phyloP scores from a whole-genome alignment of 2,888 invertebrate species.

The Arge pagana region DNA sequence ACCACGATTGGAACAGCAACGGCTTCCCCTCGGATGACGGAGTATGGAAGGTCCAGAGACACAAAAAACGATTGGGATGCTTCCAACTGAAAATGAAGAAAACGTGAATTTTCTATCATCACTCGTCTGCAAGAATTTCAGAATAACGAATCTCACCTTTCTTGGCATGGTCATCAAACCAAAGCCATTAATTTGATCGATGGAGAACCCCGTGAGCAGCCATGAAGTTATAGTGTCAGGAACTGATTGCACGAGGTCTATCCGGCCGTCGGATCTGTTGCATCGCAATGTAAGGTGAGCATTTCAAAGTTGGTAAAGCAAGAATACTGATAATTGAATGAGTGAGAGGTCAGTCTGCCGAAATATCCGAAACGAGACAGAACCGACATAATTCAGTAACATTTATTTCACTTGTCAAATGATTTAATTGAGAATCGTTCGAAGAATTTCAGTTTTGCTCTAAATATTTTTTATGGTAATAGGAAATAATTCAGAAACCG shows the following conservation, averaged over 20 bases:
- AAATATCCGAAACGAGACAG: slow-evolving; percentile 31
- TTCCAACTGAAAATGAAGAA: slow-evolving; percentile 60
- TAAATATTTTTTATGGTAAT: no score
- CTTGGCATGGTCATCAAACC: slow-evolving; percentile 72
- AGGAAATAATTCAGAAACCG: no score
- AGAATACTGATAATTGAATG: no score
- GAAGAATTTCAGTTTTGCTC: no score
- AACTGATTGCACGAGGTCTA: slow-evolving; percentile 67
- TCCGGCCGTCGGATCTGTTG: slow-evolving; percentile 64
- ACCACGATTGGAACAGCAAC: slow-evolving; percentile 86
- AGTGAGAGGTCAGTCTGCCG: slow-evolving; percentile 39
- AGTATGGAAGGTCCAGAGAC: slow-evolving; percentile 84
- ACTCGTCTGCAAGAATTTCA: not conserved
- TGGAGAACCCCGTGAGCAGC: slow-evolving; percentile 81
- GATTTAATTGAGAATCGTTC: no score
- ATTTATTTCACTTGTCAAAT: no score
- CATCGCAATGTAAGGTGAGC: slow-evolving; percentile 61
- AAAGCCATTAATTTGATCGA: slow-evolving; percentile 76
- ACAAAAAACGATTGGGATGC: slow-evolving; percentile 87
- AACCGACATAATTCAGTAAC: no score
- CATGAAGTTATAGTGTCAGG: slow-evolving; percentile 86
- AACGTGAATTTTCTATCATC: slow-evolving; percentile 21
- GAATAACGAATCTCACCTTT: slow-evolving; percentile 61
- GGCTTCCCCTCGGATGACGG: slow-evolving; percentile 87
- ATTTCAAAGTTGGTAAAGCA: slow-evolving; percentile 53